Conservation (phyloP, 2,113 vertebrate species). For the Syngnathus scovelli region DNA sequence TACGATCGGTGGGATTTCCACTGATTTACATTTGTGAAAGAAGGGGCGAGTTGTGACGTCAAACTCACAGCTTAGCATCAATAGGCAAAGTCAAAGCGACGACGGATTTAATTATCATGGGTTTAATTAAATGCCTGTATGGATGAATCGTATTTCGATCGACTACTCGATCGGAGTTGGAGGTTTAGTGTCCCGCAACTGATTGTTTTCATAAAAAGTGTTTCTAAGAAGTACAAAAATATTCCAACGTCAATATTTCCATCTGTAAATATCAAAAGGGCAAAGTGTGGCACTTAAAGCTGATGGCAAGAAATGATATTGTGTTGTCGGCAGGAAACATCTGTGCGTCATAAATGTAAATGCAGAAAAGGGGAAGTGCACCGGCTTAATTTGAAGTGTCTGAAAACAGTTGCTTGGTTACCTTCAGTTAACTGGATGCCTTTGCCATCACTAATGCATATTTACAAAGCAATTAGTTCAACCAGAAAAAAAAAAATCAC, state of each 20-base stretch:
- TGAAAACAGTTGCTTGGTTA: conserved; percentile 57
- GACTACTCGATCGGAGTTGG: too few species aligned
- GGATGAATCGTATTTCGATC: too few species aligned
- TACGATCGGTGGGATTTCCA: conserved; percentile 39
- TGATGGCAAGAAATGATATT: conserved; percentile 19
- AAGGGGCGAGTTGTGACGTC: background rate
- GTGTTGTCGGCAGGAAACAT: conserved; percentile 48
- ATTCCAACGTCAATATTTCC: background rate
- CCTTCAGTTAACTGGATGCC: conserved; percentile 40
- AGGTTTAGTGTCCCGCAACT: too few species aligned
- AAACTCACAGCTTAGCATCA: background rate
- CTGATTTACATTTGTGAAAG: conserved; percentile 8
- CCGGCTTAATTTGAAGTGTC: conserved; percentile 36
- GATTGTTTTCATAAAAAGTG: too few species aligned
- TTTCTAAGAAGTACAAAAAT: background rate
- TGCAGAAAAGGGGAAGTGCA: conserved; percentile 30
- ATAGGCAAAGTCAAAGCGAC: background rate
- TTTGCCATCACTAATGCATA: conserved; percentile 32
- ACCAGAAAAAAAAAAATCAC: conserved; percentile 17
- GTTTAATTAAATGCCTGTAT: too few species aligned
- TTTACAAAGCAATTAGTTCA: conserved; percentile 39
- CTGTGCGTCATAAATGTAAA: conserved; percentile 44
- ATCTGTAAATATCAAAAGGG: background rate
- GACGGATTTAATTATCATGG: too few species aligned
- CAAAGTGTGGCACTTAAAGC: conserved; percentile 7